Evolutionary conservation across 2,797 vertebrate genomes (phyloP).

Genomic region (Podarcis lilfordi): DNA sequence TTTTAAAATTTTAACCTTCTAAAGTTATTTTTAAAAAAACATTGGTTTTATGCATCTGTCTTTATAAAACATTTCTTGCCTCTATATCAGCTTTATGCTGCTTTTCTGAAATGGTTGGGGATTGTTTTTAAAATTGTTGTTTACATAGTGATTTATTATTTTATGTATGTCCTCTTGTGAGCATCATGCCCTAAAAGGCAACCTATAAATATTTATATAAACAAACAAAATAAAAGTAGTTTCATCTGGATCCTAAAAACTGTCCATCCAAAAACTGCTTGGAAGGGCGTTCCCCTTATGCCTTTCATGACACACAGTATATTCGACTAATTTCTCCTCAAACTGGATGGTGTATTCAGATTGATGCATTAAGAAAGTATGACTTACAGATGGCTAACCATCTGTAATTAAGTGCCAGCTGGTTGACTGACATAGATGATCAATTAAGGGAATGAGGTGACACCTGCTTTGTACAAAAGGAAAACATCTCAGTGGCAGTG

Average conservation of each 20-base stretch:
- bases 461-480: background rate
- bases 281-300: background rate
- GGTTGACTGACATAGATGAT: background rate
- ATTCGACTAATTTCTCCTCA: too few relatives aligned
- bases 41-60: too few relatives aligned
- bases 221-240: background rate
- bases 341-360: background rate
- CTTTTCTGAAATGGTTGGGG: too few relatives aligned
- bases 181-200: too few relatives aligned
- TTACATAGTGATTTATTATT: too few relatives aligned
- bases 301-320: background rate
- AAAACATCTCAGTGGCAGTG: background rate
- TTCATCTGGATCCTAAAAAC: background rate
- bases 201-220: too few relatives aligned
- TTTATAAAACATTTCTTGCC: too few relatives aligned
- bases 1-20: background rate
- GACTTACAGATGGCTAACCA: background rate
- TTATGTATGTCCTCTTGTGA: too few relatives aligned
- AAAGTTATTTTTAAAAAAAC: too few relatives aligned
- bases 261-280: background rate
- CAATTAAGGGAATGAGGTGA: background rate
- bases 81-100: too few relatives aligned
- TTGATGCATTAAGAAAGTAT: constrained; percentile 4
- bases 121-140: too few relatives aligned
- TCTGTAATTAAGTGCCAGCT: constrained; percentile 5